phyloP scores from a whole-genome alignment of 2,888 invertebrate genomes.

The Drosophila percnosoma region DNA sequence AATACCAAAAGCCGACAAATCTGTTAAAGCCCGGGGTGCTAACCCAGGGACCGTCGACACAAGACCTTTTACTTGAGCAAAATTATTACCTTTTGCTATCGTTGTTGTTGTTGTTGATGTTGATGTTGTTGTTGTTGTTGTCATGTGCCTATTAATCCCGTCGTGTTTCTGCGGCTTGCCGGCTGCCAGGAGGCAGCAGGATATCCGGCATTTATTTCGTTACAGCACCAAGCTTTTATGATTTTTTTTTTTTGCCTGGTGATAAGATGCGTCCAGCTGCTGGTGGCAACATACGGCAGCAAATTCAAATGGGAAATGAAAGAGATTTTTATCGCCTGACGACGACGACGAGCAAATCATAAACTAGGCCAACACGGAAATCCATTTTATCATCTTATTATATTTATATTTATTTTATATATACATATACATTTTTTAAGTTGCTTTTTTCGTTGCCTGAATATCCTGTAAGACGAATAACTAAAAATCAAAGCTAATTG shows the following conservation, averaged over 20 bases:
- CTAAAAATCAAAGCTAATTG: conserved; percentile 3
- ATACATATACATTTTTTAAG: not conserved
- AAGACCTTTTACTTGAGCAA: conserved; percentile 38
- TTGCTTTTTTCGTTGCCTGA: not conserved
- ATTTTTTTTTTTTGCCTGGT: conserved; percentile 19
- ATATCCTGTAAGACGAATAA: not conserved
- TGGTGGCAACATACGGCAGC: conserved; percentile 47
- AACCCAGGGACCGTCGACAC: conserved; percentile 14
- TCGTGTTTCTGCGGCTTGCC: conserved; percentile 29
- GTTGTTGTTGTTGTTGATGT: conserved; percentile 2
- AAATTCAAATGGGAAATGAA: conserved; percentile 79
- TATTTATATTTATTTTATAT: conserved; percentile 45
- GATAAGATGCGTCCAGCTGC: conserved; percentile 55
- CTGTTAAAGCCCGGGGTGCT: conserved; percentile 58
- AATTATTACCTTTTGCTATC: conserved; percentile 15
- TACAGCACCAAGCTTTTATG: conserved; percentile 36
- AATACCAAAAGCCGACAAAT: conserved; percentile 55
- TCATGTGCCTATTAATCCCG: conserved; percentile 54
- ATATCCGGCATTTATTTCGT: conserved; percentile 72
- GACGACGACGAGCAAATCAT: conserved; percentile 30
- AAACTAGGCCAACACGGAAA: conserved; percentile 63
- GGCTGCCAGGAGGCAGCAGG: conserved; percentile 38
- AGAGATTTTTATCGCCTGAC: conserved; percentile 76
- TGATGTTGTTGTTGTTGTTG: conserved; percentile 21
- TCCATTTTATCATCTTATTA: conserved; percentile 75